Percentiles rank a stretch among this genome's conserved stretches.
These are phyloP conservation scores for Hydroisotoma schaefferi DNA, from an alignment of 2,888 invertebrate species.

Conservation along the genomic window DNA sequence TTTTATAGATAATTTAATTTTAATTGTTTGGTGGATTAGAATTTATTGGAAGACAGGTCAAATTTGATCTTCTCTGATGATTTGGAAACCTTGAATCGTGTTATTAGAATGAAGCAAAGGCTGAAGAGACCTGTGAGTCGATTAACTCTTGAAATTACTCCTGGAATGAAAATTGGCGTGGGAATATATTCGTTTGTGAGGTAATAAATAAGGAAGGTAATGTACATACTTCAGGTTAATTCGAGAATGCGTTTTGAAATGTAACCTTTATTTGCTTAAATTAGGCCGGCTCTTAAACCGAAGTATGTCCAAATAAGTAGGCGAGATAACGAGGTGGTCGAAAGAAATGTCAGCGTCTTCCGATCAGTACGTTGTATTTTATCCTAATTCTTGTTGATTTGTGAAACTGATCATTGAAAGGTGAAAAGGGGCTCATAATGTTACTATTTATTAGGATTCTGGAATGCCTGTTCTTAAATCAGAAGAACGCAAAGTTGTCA, in stretches of 20 bases:
- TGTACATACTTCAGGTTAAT: no score
- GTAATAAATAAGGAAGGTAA: conserved; percentile 15
- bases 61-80: conserved; percentile 22
- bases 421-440: no score
- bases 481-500: conserved; percentile 30
- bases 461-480: conserved; percentile 42
- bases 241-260: not conserved
- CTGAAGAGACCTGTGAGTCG: conserved; percentile 30
- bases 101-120: conserved; percentile 40
- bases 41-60: conserved; percentile 25
- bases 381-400: conserved; percentile 5
- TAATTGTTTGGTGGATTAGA: conserved; percentile 14
- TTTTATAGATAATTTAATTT: not conserved
- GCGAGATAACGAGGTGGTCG: conserved; percentile 28
- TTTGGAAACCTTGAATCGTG: conserved; percentile 28
- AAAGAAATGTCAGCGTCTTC: conserved; percentile 28
- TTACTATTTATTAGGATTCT: conserved; percentile 27
- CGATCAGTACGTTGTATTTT: conserved; percentile 25
- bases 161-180: conserved; percentile 39
- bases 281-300: conserved; percentile 29
- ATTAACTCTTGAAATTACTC: conserved; percentile 33
- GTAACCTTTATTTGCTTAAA: conserved; percentile 1
- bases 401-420: not conserved
- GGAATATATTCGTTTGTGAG: conserved; percentile 42
- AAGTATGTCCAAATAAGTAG: conserved; percentile 25